Evolutionary conservation across 2,888 invertebrate genomes (phyloP), one percentile per base, ranked within the genome.

Genomic region (Pammene fasciana): DNA sequence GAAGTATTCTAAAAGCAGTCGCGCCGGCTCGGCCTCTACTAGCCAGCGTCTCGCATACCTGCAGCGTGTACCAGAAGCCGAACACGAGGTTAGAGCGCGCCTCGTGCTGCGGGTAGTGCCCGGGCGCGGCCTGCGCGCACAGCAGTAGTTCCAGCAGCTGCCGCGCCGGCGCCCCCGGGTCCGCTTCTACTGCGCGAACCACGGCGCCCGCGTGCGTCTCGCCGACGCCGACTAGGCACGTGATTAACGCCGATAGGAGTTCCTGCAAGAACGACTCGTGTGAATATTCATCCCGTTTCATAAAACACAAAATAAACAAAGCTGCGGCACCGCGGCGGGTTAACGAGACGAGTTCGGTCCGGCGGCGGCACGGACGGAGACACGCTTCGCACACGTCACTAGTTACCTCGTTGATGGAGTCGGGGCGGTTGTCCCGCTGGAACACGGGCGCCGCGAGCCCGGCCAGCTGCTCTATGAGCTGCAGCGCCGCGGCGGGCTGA

Each of bases 1-100:
- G n/a, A n/a, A n/a, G n/a, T n/a, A 26, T 26, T 26, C 26, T 26
- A 26, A 26, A 26, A 26, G 26, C 26, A 26, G 26, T 26, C 26
- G 26, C 4, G 26, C 26, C 26, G 1, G 26, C 1, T 26, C 26
- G 26, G 26, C 26, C 26, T 26, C 26, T 26, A 26, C 26, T 26
- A 26, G 26, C 2, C 26, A 26, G n/a, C 26, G 26, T 26, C 38
- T 9, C 2, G 38, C 81, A 85, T 80, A 96, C 97, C 94, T 98
- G 98, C 65, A 98, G 87, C 67, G 96, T 95, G 84, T 97, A 98
- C 98, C 98, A 98, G 86, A 98, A 97, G 4, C 97, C 96, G 88
- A 98, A 96, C 0, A 97, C 95, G 73, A 97, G 94, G 71, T 95
- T 96, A 81, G 98, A 98, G 72, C 96, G 95, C 0, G 95, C 96